Evolutionary conservation across 2,888 invertebrate species (phyloP), one percentile per base, ranked within the genome.

Genomic region (Stegana nigrithorax): DNA sequence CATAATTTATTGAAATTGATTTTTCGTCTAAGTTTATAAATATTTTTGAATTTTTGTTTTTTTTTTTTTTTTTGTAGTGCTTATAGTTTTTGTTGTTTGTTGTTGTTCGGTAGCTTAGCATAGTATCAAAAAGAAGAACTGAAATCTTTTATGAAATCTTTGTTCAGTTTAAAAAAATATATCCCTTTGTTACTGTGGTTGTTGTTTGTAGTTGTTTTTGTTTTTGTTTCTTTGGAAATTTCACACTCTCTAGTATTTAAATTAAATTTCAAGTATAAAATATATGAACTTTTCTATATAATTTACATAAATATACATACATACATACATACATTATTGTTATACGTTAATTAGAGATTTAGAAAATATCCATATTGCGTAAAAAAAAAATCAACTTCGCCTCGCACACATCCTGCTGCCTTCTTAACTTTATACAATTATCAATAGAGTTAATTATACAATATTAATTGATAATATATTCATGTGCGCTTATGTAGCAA

Each of bases 201-300:
- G 59, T 67, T 60, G 62, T 60, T 60, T 61, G 36, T 39, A 53
- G 64, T 64, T 59, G 53, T 36, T 39, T 55, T 64, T 61, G 53
- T 62, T 19, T 26, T 55, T 42, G 45, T 53, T 57, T 55, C 39
- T 6, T 57, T 58, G 26, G 39, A 36, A 32, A 26, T 45, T 64
- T 59, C 64, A 65, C 63, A 66, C 65, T 73, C 61, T 59, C 67
- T 51, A 69, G 65, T 67, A 63, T 65, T 60, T 66, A 14, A 32
- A 51, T 64, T 59, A 58, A 62, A 62, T 62, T 62, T 65, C 56
- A 63, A 58, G 61, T 59, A 57, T 71, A 59, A 68, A n/a, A n/a
- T n/a, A n/a, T n/a, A n/a, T n/a, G n/a, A n/a, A n/a, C n/a, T n/a
- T n/a, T n/a, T n/a, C n/a, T n/a, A n/a, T n/a, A n/a, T n/a, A n/a